A percentile compares a stretch with the other conserved stretches of the same genome.
Evolutionary conservation across 2,113 vertebrate genomes (phyloP).

Genomic region (Neolamprologus falcicula): DNA sequence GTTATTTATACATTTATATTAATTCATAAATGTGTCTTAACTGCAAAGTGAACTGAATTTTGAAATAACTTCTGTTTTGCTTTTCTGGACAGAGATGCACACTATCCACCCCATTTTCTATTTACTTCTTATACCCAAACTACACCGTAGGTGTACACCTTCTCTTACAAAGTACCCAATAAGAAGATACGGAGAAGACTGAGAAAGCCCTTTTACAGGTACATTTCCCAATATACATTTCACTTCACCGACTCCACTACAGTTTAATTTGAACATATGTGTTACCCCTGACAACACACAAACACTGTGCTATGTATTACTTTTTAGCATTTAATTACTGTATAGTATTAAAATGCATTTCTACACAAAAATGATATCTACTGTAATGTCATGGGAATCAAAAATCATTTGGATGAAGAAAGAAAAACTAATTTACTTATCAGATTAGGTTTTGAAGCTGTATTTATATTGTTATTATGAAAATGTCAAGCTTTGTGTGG

Average conservation of each 20-base stretch:
- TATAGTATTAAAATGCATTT: not conserved
- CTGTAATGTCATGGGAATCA: not conserved
- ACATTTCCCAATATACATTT: not conserved
- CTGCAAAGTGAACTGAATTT: not conserved
- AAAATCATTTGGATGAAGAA: not conserved
- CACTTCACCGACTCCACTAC: not conserved
- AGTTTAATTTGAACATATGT: not conserved
- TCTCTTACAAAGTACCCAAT: not conserved
- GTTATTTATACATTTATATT: not conserved
- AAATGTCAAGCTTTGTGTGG: not conserved
- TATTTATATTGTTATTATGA: not conserved
- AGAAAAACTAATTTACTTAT: not conserved
- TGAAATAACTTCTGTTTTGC: not conserved
- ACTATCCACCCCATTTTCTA: not conserved
- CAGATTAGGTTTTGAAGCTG: not conserved
- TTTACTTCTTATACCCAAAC: not conserved
- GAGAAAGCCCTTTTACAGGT: not conserved
- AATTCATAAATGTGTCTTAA: not conserved
- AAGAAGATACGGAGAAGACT: not conserved
- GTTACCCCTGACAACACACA: not conserved
- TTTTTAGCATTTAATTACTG: not conserved
- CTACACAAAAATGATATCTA: not conserved
- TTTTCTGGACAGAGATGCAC: not conserved
- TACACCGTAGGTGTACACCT: not conserved
- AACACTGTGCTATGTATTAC: not conserved